Percentiles rank a stretch among this genome's conserved stretches.
These are phyloP conservation scores for Aphodius granarius DNA, from an alignment of 2,888 invertebrate genomes.

Conservation along the genomic window DNA sequence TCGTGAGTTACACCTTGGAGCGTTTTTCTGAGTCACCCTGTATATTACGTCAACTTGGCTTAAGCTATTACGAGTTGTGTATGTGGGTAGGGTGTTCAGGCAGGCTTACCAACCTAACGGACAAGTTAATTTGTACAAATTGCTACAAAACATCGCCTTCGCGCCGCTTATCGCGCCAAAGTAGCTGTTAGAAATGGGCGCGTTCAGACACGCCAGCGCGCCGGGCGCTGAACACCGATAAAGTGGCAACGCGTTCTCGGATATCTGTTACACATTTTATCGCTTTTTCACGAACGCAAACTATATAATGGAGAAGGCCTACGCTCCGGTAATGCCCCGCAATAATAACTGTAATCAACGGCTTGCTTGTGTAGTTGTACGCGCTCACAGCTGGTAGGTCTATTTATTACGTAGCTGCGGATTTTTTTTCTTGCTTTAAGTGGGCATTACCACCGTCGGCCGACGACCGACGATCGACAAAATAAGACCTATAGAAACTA, in stretches of 20 bases:
- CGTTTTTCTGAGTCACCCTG: too few species aligned
- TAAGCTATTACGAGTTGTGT: too few species aligned
- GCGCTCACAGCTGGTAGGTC: not conserved
- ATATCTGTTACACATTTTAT: not conserved
- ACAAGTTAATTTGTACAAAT: slow-evolving; percentile 15
- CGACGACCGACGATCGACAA: too few species aligned
- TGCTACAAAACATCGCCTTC: slow-evolving; percentile 10
- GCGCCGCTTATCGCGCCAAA: slow-evolving; percentile 1
- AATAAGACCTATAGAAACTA: too few species aligned
- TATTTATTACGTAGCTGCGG: not conserved
- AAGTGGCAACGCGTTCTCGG: not conserved
- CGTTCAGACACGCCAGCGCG: not conserved
- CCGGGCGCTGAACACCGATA: not conserved
- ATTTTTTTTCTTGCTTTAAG: not conserved
- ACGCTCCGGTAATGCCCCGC: not conserved
- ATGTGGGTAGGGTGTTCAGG: not conserved
- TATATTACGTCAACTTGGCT: too few species aligned
- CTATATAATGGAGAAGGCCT: not conserved
- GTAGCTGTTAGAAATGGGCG: not conserved
- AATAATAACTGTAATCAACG: not conserved
- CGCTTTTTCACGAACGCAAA: not conserved
- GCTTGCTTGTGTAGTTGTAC: not conserved
- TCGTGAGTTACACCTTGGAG: too few species aligned
- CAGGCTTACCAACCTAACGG: not conserved
- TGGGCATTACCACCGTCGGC: not conserved